Percentiles rank a stretch among this genome's conserved stretches.
Evolutionary conservation across 2,888 invertebrate species (phyloP).

Genomic region (Campaea margaritaria): DNA sequence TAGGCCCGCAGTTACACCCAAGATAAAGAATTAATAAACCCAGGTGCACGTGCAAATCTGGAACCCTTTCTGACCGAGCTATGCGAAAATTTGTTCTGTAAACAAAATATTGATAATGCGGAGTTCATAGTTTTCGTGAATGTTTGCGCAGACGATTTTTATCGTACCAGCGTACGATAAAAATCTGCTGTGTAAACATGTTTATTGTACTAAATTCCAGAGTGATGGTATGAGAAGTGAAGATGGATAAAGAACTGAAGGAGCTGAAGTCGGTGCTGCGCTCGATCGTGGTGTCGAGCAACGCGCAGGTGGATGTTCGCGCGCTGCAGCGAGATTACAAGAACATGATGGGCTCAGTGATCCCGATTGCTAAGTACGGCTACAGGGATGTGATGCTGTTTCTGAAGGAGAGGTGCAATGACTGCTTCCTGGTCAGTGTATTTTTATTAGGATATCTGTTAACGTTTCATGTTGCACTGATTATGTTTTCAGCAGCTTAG

Average conservation of each 20-base stretch:
- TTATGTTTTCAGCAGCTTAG: too few relatives aligned
- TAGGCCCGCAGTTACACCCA: too few relatives aligned
- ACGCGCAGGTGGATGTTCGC: slow-evolving; percentile 66
- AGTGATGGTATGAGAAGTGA: slow-evolving; percentile 31
- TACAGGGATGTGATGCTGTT: slow-evolving; percentile 63
- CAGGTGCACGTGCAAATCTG: too few relatives aligned
- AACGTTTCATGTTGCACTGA: not conserved
- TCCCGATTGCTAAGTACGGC: slow-evolving; percentile 65
- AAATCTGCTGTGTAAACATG: too few relatives aligned
- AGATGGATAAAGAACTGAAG: slow-evolving; percentile 65
- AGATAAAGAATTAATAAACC: not conserved
- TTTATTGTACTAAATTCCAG: not conserved
- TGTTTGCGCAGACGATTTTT: too few relatives aligned
- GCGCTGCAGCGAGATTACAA: slow-evolving; percentile 68
- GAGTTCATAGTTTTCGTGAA: too few relatives aligned
- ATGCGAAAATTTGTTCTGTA: too few relatives aligned
- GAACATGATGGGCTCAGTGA: slow-evolving; percentile 60
- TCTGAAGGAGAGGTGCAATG: slow-evolving; percentile 65
- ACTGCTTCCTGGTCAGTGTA: slow-evolving; percentile 69
- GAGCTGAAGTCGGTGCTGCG: slow-evolving; percentile 65
- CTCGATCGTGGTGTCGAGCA: slow-evolving; percentile 74
- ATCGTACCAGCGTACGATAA: not conserved
- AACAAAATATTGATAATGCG: too few relatives aligned
- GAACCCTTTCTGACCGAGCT: too few relatives aligned
- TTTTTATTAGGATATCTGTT: not conserved